These are phyloP conservation scores for Trichogramma evanescens DNA, from an alignment of 2,888 invertebrate genomes.

Conservation along the genomic window DNA sequence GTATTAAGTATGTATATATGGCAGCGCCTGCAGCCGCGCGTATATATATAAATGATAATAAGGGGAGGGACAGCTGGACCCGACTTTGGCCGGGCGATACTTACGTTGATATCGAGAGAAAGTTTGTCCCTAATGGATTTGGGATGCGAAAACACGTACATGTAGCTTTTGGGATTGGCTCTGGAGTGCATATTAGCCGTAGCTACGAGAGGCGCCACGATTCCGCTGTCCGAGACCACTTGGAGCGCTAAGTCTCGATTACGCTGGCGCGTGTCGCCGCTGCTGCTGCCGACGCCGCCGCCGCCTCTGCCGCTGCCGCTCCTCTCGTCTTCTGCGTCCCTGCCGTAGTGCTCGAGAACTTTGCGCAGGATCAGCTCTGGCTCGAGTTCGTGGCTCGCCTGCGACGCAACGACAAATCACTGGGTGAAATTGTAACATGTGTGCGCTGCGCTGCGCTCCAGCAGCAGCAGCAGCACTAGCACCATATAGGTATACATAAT, in stretches of 20 bases:
- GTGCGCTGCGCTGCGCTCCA: no score
- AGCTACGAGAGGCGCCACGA: conserved; percentile 73
- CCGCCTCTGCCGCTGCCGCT: not conserved
- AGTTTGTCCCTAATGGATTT: conserved; percentile 53
- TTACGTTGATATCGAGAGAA: conserved; percentile 3
- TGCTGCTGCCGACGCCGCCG: not conserved
- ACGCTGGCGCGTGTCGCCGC: conserved; percentile 48
- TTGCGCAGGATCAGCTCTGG: conserved; percentile 38
- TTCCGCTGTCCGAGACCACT: conserved; percentile 81
- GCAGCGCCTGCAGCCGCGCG: no score
- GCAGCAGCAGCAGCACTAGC: no score
- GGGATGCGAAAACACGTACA: conserved; percentile 83
- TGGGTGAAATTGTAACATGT: not conserved
- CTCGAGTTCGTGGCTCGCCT: conserved; percentile 44
- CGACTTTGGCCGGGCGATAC: not conserved
- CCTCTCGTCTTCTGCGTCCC: no score
- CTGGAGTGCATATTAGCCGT: conserved; percentile 70
- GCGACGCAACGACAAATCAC: conserved; percentile 3
- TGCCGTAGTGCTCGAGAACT: conserved; percentile 37
- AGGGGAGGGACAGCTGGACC: no score
- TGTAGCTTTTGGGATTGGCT: conserved; percentile 70
- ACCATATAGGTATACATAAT: no score
- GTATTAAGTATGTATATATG: no score
- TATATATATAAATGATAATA: no score
- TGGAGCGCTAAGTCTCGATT: conserved; percentile 77